These are phyloP conservation scores for Oxytorus armatus DNA, from an alignment of 2,888 invertebrate genomes.

Conservation along the genomic window DNA sequence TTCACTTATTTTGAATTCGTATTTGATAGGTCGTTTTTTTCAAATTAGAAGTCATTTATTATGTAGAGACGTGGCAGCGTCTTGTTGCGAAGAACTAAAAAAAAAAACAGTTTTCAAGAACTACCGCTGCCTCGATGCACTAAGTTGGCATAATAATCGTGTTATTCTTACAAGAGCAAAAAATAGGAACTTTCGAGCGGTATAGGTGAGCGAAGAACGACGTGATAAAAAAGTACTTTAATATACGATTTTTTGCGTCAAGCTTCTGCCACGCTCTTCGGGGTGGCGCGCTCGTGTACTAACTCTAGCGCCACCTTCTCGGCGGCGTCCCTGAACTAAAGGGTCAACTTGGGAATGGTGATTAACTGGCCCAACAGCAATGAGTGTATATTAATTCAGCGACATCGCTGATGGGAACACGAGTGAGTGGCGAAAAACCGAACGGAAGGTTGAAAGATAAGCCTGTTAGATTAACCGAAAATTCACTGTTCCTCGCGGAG, in stretches of 20 bases:
- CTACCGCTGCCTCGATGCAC: too few species aligned
- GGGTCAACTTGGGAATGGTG: background rate
- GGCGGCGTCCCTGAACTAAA: constrained; percentile 1
- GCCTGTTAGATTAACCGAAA: constrained; percentile 19
- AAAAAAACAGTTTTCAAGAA: too few species aligned
- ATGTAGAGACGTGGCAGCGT: too few species aligned
- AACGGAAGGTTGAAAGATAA: constrained; percentile 1
- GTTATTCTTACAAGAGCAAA: too few species aligned
- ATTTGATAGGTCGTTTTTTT: too few species aligned
- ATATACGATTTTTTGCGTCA: background rate
- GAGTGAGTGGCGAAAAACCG: background rate
- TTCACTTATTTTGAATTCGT: too few species aligned
- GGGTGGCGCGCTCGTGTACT: background rate
- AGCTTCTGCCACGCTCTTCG: background rate
- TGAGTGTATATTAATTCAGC: background rate
- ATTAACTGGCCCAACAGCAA: background rate
- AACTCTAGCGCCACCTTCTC: constrained; percentile 1
- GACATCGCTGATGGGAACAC: background rate
- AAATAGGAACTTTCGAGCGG: too few species aligned
- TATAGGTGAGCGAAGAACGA: too few species aligned
- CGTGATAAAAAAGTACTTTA: too few species aligned
- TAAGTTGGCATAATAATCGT: too few species aligned
- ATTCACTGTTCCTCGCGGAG: background rate
- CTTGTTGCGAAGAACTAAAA: too few species aligned
- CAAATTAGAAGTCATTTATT: too few species aligned